These are phyloP conservation scores for Thecocarcelia acutangulata DNA, from an alignment of 2,888 invertebrate genomes.

Conservation along the genomic window DNA sequence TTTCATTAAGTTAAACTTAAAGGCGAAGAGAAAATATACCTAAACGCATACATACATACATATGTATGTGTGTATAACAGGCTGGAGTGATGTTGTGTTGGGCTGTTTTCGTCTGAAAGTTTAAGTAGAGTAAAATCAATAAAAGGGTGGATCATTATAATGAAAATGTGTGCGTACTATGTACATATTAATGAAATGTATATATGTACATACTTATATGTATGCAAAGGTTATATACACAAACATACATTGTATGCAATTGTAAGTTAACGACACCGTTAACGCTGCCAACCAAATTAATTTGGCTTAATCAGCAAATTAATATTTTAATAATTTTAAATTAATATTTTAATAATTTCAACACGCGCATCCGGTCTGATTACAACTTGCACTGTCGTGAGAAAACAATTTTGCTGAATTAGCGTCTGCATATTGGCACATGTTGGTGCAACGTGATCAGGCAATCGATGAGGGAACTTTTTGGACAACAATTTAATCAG, in stretches of 20 bases:
- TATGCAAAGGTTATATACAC: not conserved
- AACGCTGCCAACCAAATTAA: no score
- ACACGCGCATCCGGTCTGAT: no score
- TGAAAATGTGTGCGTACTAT: not conserved
- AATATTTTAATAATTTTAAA: no score
- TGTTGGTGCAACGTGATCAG: no score
- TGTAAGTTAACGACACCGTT: no score
- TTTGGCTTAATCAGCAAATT: no score
- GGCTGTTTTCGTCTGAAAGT: constrained; percentile 12
- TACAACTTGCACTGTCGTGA: no score
- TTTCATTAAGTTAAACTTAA: constrained; percentile 36
- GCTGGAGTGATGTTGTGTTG: constrained; percentile 48
- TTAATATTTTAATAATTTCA: no score
- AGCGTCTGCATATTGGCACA: no score
- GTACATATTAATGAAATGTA: not conserved
- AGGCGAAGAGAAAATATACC: constrained; percentile 13
- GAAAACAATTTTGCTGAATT: no score
- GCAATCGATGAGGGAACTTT: no score
- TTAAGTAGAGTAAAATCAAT: constrained; percentile 62
- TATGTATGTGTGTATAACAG: not conserved
- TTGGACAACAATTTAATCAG: no score
- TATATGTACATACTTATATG: not conserved
- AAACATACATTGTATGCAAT: not conserved
- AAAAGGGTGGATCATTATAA: constrained; percentile 66
- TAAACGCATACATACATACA: not conserved